These are phyloP conservation scores for Leptinotarsa texana DNA, from an alignment of 1,140 invertebrate species.

Conservation along the genomic window DNA sequence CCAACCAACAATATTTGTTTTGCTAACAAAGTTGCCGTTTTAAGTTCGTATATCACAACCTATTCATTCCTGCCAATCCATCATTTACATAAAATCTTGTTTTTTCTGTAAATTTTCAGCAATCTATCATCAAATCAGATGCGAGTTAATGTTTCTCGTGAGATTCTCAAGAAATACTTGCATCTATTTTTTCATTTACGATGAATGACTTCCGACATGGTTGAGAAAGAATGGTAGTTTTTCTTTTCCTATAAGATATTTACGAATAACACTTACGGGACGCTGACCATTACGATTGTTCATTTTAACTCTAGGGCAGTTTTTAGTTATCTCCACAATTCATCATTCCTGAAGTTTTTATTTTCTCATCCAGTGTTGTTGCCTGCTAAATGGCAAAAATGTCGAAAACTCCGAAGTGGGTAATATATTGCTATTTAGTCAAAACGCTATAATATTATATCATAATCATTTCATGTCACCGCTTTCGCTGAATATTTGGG, in stretches of 20 bases:
- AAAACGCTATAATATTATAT: not conserved
- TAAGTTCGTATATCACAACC: too few species aligned
- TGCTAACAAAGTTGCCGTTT: too few species aligned
- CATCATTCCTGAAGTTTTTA: not conserved
- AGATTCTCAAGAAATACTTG: too few species aligned
- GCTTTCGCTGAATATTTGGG: not conserved
- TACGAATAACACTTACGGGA: conserved; percentile 1
- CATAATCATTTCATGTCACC: not conserved
- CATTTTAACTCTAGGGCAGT: not conserved
- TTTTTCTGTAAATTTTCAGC: too few species aligned
- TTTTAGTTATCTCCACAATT: not conserved
- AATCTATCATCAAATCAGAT: too few species aligned
- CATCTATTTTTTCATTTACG: too few species aligned
- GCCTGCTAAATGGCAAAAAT: not conserved
- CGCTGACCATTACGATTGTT: not conserved
- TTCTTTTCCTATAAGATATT: not conserved
- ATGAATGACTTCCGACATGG: too few species aligned
- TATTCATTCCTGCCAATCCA: too few species aligned
- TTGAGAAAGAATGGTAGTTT: not conserved
- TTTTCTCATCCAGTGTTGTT: not conserved
- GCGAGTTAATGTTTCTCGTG: too few species aligned
- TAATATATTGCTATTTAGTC: not conserved
- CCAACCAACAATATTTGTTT: too few species aligned
- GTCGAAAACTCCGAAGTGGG: not conserved
- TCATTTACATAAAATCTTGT: too few species aligned